Conservation (phyloP, 2,113 vertebrate species). For the Gasterosteus nipponicus region DNA sequence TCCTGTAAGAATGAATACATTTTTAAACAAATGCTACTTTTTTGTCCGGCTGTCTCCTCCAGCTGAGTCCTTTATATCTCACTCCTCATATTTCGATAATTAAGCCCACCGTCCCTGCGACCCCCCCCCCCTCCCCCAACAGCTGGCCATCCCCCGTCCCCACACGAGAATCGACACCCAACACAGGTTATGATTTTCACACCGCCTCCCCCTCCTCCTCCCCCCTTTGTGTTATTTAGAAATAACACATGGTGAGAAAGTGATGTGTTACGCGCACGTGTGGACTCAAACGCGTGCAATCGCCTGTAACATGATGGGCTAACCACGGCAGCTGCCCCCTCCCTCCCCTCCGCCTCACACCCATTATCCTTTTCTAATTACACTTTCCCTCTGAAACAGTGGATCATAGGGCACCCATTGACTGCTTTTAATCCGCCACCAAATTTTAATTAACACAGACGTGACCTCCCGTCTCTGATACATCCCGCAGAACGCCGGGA, state of each 20-base stretch:
- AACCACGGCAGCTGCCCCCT: background rate
- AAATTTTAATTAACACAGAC: constrained; percentile 83
- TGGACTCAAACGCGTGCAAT: constrained; percentile 1
- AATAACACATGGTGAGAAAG: constrained; percentile 1
- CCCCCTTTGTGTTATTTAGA: background rate
- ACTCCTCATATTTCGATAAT: constrained; percentile 64
- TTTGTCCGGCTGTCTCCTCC: background rate
- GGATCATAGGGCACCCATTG: constrained; percentile 78
- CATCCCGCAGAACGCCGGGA: constrained; percentile 71
- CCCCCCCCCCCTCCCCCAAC: constrained; percentile 29
- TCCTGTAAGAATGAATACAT: constrained; percentile 20
- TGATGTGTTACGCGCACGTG: constrained; percentile 9
- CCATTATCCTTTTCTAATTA: constrained; percentile 80
- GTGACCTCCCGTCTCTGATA: constrained; percentile 72
- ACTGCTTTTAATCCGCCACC: constrained; percentile 81
- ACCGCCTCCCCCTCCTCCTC: constrained; percentile 52
- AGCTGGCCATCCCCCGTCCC: constrained; percentile 28
- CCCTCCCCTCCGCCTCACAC: constrained; percentile 21
- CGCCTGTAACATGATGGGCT: constrained; percentile 15
- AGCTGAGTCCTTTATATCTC: constrained; percentile 41
- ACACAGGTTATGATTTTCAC: constrained; percentile 74
- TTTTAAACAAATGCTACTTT: constrained; percentile 10
- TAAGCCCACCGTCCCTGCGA: constrained; percentile 32
- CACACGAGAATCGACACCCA: background rate
- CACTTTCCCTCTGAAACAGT: constrained; percentile 77